phyloP scores from a whole-genome alignment of 1,140 invertebrate genomes.

The Drosophila oshimai region DNA sequence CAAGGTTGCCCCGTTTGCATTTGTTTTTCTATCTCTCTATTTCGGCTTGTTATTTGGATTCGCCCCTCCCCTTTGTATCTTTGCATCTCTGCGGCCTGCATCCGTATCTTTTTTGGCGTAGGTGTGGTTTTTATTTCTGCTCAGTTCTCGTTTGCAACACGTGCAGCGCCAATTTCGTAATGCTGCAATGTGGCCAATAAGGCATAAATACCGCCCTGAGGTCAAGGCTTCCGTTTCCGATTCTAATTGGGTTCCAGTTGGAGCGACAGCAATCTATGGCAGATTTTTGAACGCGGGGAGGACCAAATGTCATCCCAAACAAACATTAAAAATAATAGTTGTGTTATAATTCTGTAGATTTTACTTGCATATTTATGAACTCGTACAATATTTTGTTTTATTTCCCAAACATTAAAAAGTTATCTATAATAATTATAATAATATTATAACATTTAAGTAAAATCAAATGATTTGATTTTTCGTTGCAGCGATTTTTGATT shows the following conservation, averaged over 20 bases:
- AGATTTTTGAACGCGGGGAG: too few relatives aligned
- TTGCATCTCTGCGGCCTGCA: slow-evolving; percentile 15
- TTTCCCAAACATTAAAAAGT: background rate
- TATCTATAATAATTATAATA: background rate
- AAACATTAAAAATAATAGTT: too few relatives aligned
- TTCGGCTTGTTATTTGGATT: slow-evolving; percentile 26
- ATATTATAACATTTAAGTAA: background rate
- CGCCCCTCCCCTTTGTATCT: background rate
- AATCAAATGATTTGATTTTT: background rate
- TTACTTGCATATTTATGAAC: too few relatives aligned
- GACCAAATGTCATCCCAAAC: too few relatives aligned
- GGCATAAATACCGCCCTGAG: slow-evolving; percentile 7
- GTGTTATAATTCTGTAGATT: too few relatives aligned
- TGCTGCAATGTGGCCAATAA: slow-evolving; percentile 30
- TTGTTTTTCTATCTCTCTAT: slow-evolving; percentile 29
- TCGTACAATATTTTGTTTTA: too few relatives aligned
- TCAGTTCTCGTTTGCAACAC: slow-evolving; percentile 32
- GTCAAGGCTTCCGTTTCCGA: slow-evolving; percentile 34
- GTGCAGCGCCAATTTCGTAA: slow-evolving; percentile 23
- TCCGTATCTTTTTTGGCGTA: slow-evolving; percentile 39
- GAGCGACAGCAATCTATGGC: background rate
- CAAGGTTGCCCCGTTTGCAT: slow-evolving; percentile 62
- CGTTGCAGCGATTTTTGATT: too few relatives aligned
- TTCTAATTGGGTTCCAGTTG: slow-evolving; percentile 11
- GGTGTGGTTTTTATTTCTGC: slow-evolving; percentile 20